Conservation (phyloP, 2,797 vertebrate genomes). For the Parotocinclus haroldoi region DNA sequence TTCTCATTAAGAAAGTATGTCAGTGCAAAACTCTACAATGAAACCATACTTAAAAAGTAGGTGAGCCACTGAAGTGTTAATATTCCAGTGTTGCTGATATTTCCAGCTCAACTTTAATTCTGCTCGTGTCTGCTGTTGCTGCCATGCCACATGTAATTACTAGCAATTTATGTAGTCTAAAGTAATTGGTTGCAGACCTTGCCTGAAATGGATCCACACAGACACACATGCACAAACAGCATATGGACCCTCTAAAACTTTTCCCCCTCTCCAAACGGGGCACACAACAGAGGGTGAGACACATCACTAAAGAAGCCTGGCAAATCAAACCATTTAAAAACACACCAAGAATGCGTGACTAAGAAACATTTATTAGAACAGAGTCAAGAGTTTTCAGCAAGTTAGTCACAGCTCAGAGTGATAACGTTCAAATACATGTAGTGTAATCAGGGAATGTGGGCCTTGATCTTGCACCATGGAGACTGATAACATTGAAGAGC, state of each 20-base stretch:
- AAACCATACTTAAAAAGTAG: constrained; percentile 5
- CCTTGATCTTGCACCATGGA: constrained; percentile 63
- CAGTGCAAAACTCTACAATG: constrained; percentile 12
- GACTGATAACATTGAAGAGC: constrained; percentile 64
- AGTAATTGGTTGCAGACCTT: constrained; percentile 72
- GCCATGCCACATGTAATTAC: constrained; percentile 69
- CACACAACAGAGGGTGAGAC: background rate
- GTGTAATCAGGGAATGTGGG: constrained; percentile 48
- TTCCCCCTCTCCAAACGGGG: background rate
- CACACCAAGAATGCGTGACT: background rate
- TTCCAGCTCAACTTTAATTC: constrained; percentile 63
- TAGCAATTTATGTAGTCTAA: constrained; percentile 60
- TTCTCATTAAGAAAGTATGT: background rate
- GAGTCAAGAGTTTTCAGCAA: background rate
- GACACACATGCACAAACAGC: constrained; percentile 34
- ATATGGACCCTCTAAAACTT: constrained; percentile 6
- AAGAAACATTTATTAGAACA: constrained; percentile 1
- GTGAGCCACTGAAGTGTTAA: constrained; percentile 4
- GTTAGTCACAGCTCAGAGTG: constrained; percentile 29
- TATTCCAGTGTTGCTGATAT: constrained; percentile 41
- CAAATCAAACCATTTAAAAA: background rate
- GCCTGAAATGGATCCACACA: constrained; percentile 59
- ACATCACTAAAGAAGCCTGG: background rate
- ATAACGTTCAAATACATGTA: constrained; percentile 53
- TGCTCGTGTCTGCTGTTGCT: constrained; percentile 61